Percentiles rank a stretch among this genome's conserved stretches.
Evolutionary conservation across 2,797 vertebrate species (phyloP).

Genomic region (Phoeniculus purpureus): DNA sequence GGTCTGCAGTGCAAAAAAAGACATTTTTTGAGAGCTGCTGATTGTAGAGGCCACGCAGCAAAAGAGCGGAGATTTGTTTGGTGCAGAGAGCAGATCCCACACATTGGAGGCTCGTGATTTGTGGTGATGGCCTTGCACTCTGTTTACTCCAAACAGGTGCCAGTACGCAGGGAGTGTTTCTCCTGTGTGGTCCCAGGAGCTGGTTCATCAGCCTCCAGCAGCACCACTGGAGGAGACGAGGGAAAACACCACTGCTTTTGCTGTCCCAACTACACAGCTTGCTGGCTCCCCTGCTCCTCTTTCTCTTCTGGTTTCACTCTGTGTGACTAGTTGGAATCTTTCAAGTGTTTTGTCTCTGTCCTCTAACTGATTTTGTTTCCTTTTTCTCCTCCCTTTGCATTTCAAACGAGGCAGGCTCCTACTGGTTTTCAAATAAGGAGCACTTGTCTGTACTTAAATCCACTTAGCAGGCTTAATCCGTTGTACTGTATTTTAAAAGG

Average conservation of each 20-base stretch:
- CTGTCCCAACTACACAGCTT: not conserved
- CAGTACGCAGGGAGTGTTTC: not conserved
- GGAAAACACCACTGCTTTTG: not conserved
- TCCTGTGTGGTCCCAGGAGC: not conserved
- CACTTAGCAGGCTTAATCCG: not conserved
- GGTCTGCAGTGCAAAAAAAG: not conserved
- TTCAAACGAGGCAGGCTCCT: not conserved
- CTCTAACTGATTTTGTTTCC: not conserved
- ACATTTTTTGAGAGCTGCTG: not conserved
- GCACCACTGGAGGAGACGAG: not conserved
- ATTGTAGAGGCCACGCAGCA: rapidly evolving
- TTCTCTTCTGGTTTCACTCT: not conserved
- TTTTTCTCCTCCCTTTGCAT: not conserved
- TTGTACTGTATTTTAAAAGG: not conserved
- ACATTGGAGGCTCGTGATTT: not conserved
- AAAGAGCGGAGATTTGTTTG: too few species aligned
- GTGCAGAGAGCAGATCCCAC: not conserved
- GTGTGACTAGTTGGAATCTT: not conserved
- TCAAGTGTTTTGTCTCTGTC: not conserved
- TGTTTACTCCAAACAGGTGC: not conserved
- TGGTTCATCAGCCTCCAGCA: not conserved
- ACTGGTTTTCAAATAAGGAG: not conserved
- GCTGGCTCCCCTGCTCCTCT: not conserved
- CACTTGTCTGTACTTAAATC: not conserved
- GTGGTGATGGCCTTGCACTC: not conserved